Percentiles rank a stretch among this genome's conserved stretches.
Conservation (phyloP, 2,797 vertebrate genomes). For the Pseudochirops corinnae region DNA sequence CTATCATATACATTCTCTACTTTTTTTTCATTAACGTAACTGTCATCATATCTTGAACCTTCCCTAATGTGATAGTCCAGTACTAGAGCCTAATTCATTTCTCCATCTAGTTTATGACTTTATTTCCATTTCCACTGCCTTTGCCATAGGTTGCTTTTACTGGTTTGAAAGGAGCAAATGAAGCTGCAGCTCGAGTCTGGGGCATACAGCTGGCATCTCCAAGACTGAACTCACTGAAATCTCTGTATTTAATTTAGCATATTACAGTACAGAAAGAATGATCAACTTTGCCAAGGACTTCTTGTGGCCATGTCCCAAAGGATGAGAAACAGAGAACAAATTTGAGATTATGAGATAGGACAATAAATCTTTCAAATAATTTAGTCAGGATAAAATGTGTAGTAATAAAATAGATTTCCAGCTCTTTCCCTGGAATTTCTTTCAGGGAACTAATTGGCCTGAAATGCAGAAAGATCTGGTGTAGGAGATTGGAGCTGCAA, state of each 20-base stretch:
- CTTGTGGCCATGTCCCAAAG: constrained; percentile 41
- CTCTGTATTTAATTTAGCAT: constrained; percentile 41
- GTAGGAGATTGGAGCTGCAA: not conserved
- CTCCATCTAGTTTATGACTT: not conserved
- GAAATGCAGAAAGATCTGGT: constrained; percentile 10
- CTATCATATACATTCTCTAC: not conserved
- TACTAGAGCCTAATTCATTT: not conserved
- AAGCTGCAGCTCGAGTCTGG: constrained; percentile 25
- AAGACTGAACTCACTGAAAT: constrained; percentile 33
- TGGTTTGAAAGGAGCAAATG: not conserved
- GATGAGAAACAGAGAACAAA: constrained; percentile 47
- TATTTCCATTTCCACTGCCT: not conserved
- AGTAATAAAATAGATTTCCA: constrained; percentile 65
- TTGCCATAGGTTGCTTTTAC: constrained; percentile 27
- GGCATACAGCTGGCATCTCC: constrained; percentile 27
- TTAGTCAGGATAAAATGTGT: constrained; percentile 51
- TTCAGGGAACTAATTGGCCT: not conserved
- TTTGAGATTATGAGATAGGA: constrained; percentile 49
- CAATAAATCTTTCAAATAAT: constrained; percentile 63
- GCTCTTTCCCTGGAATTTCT: not conserved
- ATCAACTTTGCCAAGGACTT: not conserved
- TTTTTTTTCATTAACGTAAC: not conserved
- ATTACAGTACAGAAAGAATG: constrained; percentile 15
- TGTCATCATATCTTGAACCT: constrained; percentile 5
- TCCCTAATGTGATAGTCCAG: constrained; percentile 7